Evolutionary conservation across 2,888 invertebrate species (phyloP).

Genomic region (Rhaphigaster nebulosa): DNA sequence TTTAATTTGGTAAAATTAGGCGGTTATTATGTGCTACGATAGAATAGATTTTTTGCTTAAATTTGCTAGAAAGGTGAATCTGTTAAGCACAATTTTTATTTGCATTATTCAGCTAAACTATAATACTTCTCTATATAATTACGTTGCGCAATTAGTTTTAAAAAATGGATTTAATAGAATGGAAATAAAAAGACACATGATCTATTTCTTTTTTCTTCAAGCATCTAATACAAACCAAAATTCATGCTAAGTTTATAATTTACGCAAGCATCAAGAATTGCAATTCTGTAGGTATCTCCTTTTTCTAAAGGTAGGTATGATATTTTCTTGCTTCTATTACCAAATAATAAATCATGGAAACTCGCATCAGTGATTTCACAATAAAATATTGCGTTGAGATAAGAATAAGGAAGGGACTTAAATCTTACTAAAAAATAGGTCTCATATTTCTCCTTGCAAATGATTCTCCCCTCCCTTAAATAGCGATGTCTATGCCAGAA

Average conservation of each 20-base stretch:
- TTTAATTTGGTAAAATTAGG: too few species aligned
- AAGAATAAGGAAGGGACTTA: slow-evolving; percentile 3
- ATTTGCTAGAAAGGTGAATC: too few species aligned
- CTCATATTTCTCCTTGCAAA: slow-evolving; percentile 17
- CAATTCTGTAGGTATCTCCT: not conserved
- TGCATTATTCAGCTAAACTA: too few species aligned
- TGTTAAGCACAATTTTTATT: too few species aligned
- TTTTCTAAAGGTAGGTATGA: not conserved
- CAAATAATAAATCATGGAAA: not conserved
- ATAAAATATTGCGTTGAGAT: slow-evolving; percentile 32
- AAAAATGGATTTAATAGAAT: too few species aligned
- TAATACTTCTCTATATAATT: too few species aligned
- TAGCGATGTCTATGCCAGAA: not conserved
- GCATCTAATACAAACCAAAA: not conserved
- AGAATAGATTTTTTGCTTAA: too few species aligned
- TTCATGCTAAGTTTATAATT: not conserved
- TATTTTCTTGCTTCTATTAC: slow-evolving; percentile 8
- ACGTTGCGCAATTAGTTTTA: too few species aligned
- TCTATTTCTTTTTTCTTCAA: too few species aligned
- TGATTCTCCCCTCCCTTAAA: slow-evolving; percentile 1
- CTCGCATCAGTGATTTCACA: slow-evolving; percentile 19
- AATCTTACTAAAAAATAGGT: slow-evolving; percentile 14
- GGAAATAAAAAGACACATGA: too few species aligned
- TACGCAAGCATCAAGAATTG: not conserved
- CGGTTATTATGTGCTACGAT: too few species aligned